Base-by-base conservation (phyloP, 1,140 invertebrate genomes). In the Drosophila nebulosa region DNA sequence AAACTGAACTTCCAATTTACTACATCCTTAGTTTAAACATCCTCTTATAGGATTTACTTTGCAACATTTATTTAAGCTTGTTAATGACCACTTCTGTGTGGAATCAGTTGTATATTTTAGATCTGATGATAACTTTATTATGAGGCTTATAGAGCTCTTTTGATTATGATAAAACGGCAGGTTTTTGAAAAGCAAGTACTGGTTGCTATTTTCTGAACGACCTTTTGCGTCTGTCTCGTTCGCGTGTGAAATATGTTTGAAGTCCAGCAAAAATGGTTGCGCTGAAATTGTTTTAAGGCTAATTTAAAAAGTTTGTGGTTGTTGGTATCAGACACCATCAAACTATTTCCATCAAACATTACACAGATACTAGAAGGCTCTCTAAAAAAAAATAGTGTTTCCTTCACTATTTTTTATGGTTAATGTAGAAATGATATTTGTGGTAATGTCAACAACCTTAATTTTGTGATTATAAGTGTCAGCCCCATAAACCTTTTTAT, bases 391-490 rank as follows among this genome's bases (percentile, higher is more conserved):
- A 10, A 90, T 4, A 1, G 58, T 27, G 4, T 26, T 58, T 9
- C 55, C 71, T 3, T 73, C 72, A 35, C 62, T 81, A 85, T 32
- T 92, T 91, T 69, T 92, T 65, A 60, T 92, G 4, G 18, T 6
- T 32, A 88, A 51, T 0, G 77, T 78, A 1, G 88, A 70, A 57
- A 91, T 71, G 3, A 9, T 59, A 64, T 74, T 91, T 3, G 69
- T 63, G 1, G 74, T 73, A 1, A 93, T 78, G 69, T 96, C 93
- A 3, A 97, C 92, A 78, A 92, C 92, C 91, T 98, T 98, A 50
- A 98, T 95, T 93, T 98, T 99, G 78, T 99, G 96, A 92, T 99
- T 99, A 83, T 98, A 99, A 0, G 97, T 96, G 90, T 99, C 98
- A 3, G 97, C 95, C 24, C 99, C 93, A 85, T 96, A 96, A 5